A percentile compares a stretch with the other conserved stretches of the same genome.
phyloP scores from a whole-genome alignment of 1,140 invertebrate genomes.

The Nylanderia fulva region DNA sequence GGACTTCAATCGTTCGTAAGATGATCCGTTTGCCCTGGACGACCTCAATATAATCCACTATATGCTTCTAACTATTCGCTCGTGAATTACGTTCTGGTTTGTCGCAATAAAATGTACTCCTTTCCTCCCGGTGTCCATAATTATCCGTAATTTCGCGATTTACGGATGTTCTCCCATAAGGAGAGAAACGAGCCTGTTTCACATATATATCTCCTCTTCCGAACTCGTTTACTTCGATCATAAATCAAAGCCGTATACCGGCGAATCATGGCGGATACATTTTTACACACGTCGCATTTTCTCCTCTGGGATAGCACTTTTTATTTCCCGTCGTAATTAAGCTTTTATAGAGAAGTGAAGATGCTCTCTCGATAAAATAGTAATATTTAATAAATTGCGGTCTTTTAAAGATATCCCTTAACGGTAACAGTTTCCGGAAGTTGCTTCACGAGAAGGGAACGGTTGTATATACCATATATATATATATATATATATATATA shows the following conservation, averaged over 20 bases:
- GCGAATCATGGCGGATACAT: not conserved
- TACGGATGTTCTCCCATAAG: too few species aligned
- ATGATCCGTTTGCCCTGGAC: conserved; percentile 2
- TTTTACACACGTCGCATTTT: not conserved
- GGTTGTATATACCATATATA: too few species aligned
- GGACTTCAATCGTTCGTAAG: conserved; percentile 48
- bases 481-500: too few species aligned
- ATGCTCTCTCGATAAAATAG: not conserved
- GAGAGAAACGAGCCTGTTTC: not conserved
- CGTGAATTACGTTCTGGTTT: not conserved
- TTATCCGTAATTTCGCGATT: conserved; percentile 5
- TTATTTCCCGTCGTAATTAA: not conserved
- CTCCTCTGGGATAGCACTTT: not conserved
- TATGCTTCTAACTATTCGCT: not conserved
- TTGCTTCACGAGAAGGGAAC: not conserved
- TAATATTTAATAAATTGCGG: not conserved
- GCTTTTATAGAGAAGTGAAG: not conserved
- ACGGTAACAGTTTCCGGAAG: not conserved
- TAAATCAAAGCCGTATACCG: not conserved
- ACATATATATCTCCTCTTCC: not conserved
- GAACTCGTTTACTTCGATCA: not conserved
- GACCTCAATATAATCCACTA: not conserved
- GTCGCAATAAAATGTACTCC: conserved; percentile 9
- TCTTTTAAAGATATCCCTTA: not conserved
- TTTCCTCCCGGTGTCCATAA: too few species aligned